Evolutionary conservation across 92 coral and sea anemone species (phyloP), one percentile per base, ranked within the genome.

Genomic region (Epizoanthus rinbou): DNA sequence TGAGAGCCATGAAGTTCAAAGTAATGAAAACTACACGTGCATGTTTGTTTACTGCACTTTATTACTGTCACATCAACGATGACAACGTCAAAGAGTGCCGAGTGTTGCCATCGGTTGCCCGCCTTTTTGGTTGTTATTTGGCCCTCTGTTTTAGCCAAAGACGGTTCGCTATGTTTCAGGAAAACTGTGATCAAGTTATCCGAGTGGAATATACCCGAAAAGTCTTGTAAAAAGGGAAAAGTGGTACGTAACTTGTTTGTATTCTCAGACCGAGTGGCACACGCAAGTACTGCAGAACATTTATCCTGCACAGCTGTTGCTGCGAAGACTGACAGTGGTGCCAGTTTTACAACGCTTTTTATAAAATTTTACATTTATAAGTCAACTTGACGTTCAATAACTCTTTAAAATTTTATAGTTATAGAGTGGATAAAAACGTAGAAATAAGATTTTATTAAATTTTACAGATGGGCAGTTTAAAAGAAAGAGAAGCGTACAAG

Each of bases 151-250:
- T 58, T 58, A 58, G 64, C 64, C 64, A 58, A 58, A 58, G 64
- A 58, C 64, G 21, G 64, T 58, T 58, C 1, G 64, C 64, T 58
- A 58, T 58, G 22, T 58, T 58, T 58, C 64, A 58, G 64, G 64
- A 58, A 58, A 58, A 58, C 64, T 58, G 64, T 58, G 70, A 64
- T 64, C 70, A 64, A 64, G 37, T 64, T 64, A 64, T 64, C 70
- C 4, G 70, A 64, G 70, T 64, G 1, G 64, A 58, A 58, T 58
- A 58, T 58, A 58, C 64, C 64, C 64, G 64, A 58, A 58, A n/a
- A n/a, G n/a, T n/a, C n/a, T n/a, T n/a, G n/a, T n/a, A n/a, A n/a
- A n/a, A n/a, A n/a, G n/a, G 64, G 64, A 58, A 58, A 58, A 58
- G 64, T 58, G 64, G 64, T 58, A 58, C 64, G 64, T 58, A 58